phyloP scores from a whole-genome alignment of 2,113 vertebrate species.

The human region GRCh38 chr13:29680001-29680500 shows the following conservation, averaged over 20 bases:
- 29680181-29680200: not conserved
- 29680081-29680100: not conserved
- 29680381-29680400: not conserved
- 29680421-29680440: not conserved
- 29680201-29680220: not conserved
- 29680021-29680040: conserved; percentile 39
- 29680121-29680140: conserved; percentile 39
- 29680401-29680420: not conserved
- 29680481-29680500: not conserved
- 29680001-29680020: not conserved
- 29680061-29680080: not conserved
- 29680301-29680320: not conserved
- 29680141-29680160: conserved; percentile 1
- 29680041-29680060: not conserved
- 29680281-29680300: not conserved
- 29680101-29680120: not conserved
- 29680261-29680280: not conserved
- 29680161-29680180: not conserved
- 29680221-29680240: not conserved
- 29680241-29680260: accelerated
- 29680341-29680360: no score
- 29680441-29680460: not conserved
- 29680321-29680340: not conserved
- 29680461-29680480: not conserved
- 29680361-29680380: not conserved